These are phyloP conservation scores for Chelonia mydas DNA, from an alignment of 2,797 vertebrate genomes.

Conservation along the genomic window DNA sequence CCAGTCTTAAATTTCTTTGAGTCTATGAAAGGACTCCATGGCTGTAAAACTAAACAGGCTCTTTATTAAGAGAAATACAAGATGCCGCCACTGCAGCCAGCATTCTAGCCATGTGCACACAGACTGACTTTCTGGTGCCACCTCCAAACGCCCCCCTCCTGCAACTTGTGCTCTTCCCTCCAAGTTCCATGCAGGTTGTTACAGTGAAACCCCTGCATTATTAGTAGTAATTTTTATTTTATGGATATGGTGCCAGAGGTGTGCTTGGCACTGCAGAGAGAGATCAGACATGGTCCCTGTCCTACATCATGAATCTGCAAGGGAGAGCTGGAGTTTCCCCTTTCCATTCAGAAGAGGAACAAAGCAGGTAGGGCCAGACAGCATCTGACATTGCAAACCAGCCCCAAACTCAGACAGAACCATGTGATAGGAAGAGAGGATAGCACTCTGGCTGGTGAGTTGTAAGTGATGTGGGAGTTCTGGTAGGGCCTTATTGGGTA, in stretches of 20 bases:
- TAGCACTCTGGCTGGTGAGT: background rate
- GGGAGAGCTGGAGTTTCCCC: background rate
- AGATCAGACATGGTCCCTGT: background rate
- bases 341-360: background rate
- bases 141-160: background rate
- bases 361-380: accelerated
- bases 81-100: background rate
- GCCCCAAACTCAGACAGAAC: accelerated
- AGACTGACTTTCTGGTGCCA: background rate
- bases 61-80: background rate
- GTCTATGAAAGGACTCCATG: background rate
- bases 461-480: background rate
- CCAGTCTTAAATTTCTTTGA: background rate
- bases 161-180: background rate
- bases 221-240: background rate
- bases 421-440: background rate
- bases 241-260: background rate
- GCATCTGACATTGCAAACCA: no score
- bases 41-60: background rate
- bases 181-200: background rate
- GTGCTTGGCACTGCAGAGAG: background rate
- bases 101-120: background rate
- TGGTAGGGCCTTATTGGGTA: background rate
- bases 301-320: background rate
- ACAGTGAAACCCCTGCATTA: background rate